Evolutionary conservation across 2,888 invertebrate species (phyloP).

Genomic region (Imbricaverruca yamaguchii): DNA sequence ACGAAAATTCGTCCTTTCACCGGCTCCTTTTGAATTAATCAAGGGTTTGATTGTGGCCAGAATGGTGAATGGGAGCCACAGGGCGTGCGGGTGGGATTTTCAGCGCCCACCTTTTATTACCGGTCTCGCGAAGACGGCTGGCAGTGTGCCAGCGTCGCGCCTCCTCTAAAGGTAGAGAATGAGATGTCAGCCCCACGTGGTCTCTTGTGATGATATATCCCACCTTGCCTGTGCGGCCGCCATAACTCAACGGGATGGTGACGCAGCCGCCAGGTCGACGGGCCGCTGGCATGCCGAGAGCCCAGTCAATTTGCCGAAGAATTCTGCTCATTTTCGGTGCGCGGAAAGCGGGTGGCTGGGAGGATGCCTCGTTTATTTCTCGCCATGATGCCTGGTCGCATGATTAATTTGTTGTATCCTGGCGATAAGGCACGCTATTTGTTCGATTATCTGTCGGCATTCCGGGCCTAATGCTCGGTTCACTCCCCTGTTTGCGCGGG

Average conservation of each 20-base stretch:
- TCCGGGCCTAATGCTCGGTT: conserved; percentile 13
- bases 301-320: conserved; percentile 7
- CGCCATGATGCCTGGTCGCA: background rate
- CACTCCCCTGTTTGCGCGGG: conserved; percentile 19
- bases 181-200: conserved; percentile 20
- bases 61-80: background rate
- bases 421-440: conserved; percentile 19
- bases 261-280: background rate
- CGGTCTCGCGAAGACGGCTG: background rate
- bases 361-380: conserved; percentile 7
- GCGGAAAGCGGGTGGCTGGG: background rate
- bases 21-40: conserved; percentile 20
- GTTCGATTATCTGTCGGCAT: conserved; percentile 14
- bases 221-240: background rate
- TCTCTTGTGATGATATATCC: conserved; percentile 17
- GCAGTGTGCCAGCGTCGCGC: background rate
- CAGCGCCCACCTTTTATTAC: conserved; percentile 6
- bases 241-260: background rate
- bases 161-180: conserved; percentile 2
- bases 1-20: conserved; percentile 17
- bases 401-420: conserved; percentile 21
- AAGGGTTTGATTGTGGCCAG: background rate
- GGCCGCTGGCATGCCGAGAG: background rate
- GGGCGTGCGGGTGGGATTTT: background rate
- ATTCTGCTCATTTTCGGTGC: background rate